Evolutionary conservation across 64 coral and sea anemone genomes (phyloP).

Genomic region (Pocillopora damicornis): DNA sequence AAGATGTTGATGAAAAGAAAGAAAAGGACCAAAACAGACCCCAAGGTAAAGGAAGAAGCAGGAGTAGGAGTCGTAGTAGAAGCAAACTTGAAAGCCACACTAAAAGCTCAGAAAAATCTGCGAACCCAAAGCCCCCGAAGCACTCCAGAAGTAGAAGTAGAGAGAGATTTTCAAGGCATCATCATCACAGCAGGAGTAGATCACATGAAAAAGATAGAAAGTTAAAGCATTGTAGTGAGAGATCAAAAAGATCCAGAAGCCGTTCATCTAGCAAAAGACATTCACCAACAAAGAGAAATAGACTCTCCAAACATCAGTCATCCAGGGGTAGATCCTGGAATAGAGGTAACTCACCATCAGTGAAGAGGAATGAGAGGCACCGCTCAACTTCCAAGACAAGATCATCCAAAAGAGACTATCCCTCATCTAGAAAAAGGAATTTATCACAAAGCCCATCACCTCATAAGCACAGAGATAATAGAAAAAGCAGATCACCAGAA

Average conservation of each 20-base stretch:
- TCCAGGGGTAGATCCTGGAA: conserved; percentile 23
- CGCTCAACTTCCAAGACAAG: not conserved
- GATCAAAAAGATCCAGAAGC: conserved; percentile 23
- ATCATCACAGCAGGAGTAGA: not conserved
- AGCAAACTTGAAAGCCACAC: not conserved
- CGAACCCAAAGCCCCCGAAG: not conserved
- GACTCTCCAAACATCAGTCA: not conserved
- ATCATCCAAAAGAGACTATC: not conserved
- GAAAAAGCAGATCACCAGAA: conserved; percentile 11
- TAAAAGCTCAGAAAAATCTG: conserved; percentile 15
- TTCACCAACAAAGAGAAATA: conserved; percentile 3
- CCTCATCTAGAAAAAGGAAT: not conserved
- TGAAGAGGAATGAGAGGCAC: not conserved
- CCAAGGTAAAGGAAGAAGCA: not conserved
- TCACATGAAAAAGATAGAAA: conserved; percentile 1
- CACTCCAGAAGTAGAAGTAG: conserved; percentile 22
- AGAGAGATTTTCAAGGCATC: not conserved
- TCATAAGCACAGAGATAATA: not conserved
- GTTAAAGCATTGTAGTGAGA: not conserved
- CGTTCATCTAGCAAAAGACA: not conserved
- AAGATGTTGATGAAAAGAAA: conserved; percentile 12
- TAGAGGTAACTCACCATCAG: not conserved
- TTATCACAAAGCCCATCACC: not conserved
- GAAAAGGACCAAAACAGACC: not conserved
- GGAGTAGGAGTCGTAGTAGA: not conserved